These are phyloP conservation scores for Candidula unifasciata DNA, from an alignment of 2,888 invertebrate species.

Conservation along the genomic window DNA sequence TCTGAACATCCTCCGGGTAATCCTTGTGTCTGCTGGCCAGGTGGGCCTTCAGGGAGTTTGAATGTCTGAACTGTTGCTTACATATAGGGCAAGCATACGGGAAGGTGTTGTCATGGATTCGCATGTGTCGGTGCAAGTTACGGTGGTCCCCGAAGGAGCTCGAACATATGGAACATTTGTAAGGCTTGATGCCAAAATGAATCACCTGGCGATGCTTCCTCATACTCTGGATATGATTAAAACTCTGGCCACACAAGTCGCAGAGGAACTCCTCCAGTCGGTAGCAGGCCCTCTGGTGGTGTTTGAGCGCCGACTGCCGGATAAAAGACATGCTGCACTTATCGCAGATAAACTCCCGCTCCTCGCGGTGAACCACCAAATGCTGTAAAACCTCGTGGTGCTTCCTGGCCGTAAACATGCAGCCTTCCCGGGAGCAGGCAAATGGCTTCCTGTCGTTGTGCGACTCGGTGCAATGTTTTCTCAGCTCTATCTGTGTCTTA, in stretches of 20 bases:
- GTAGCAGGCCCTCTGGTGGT: conserved; percentile 61
- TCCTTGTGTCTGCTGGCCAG: conserved; percentile 45
- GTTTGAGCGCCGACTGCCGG: conserved; percentile 59
- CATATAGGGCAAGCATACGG: conserved; percentile 66
- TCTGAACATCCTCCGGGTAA: background rate
- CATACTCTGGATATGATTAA: conserved; percentile 63
- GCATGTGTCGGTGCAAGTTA: conserved; percentile 66
- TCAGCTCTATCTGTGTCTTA: conserved; percentile 56
- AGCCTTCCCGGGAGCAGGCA: conserved; percentile 59
- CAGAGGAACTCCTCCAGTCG: conserved; percentile 63
- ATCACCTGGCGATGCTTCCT: conserved; percentile 55
- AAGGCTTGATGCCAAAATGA: conserved; percentile 58
- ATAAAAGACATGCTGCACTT: conserved; percentile 65
- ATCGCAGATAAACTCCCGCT: conserved; percentile 60
- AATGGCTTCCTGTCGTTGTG: conserved; percentile 63
- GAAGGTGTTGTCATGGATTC: conserved; percentile 64
- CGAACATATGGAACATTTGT: conserved; percentile 61
- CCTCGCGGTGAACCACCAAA: conserved; percentile 52
- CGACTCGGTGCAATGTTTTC: conserved; percentile 56
- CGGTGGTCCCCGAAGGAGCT: conserved; percentile 66
- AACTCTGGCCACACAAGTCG: conserved; percentile 65
- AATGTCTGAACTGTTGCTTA: conserved; percentile 66
- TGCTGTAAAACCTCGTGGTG: conserved; percentile 48
- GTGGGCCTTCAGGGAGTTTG: conserved; percentile 67
- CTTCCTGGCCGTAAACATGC: conserved; percentile 59